Evolutionary conservation across 2,113 vertebrate genomes (phyloP).

Genomic region (Actinemys pallida): DNA sequence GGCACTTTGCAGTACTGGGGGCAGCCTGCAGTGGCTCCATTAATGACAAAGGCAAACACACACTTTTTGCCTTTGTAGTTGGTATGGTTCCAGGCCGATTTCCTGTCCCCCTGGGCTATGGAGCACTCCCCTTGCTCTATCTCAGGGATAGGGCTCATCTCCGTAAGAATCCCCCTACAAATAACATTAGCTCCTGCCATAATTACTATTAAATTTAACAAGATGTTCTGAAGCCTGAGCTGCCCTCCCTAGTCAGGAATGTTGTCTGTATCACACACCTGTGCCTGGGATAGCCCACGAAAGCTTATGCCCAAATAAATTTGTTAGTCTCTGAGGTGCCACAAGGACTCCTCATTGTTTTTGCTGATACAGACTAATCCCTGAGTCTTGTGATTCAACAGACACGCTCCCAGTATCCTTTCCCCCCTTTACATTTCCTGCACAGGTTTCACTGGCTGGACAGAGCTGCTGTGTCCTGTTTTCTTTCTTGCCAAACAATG

Average conservation of each 20-base stretch:
- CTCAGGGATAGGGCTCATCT: neutral
- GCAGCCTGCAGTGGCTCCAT: neutral
- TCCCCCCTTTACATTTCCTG: neutral
- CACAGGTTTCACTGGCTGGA: neutral
- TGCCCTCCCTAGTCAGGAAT: neutral
- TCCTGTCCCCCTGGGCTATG: neutral
- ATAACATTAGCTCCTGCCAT: neutral
- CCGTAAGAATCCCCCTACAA: neutral
- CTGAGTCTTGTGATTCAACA: neutral
- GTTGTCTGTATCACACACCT: neutral
- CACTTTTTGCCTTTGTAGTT: neutral
- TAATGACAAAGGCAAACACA: neutral
- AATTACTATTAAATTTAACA: neutral
- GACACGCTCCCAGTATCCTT: neutral
- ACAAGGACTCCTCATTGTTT: too few species aligned
- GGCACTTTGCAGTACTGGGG: fast-evolving
- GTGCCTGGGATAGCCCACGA: neutral
- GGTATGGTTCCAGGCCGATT: neutral
- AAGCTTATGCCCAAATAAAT: too few species aligned
- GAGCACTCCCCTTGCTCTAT: neutral
- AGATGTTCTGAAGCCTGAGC: neutral
- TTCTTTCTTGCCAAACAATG: slow-evolving; percentile 43
- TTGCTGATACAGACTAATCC: too few species aligned
- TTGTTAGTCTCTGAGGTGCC: too few species aligned
- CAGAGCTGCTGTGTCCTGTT: slow-evolving; percentile 4